Conservation (phyloP, 2,888 invertebrate genomes). For the Vannuccia rotundouncinata region DNA sequence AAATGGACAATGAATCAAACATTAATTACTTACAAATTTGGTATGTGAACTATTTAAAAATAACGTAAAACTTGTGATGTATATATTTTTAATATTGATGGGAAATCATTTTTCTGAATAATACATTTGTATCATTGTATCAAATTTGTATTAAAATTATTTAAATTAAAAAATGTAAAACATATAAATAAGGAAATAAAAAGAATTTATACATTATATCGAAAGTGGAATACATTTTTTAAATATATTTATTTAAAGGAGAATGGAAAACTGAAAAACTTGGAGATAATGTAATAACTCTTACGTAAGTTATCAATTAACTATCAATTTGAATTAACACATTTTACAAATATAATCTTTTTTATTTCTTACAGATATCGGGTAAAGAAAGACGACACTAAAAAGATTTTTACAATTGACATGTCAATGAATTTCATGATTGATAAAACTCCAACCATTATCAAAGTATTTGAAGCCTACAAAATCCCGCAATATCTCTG, state of each 20-base stretch:
- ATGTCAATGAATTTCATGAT: constrained; percentile 35
- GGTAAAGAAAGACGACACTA: constrained; percentile 2
- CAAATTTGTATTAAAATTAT: background rate
- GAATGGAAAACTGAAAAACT: constrained; percentile 28
- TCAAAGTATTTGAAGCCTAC: constrained; percentile 30
- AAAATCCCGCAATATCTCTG: constrained; percentile 39
- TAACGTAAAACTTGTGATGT: background rate
- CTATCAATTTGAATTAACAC: background rate
- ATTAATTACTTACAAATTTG: constrained; percentile 41
- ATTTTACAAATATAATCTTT: background rate
- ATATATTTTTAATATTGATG: background rate
- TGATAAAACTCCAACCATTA: constrained; percentile 28
- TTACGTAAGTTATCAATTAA: constrained; percentile 17
- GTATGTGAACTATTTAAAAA: constrained; percentile 39
- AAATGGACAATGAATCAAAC: constrained; percentile 41
- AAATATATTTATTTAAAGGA: background rate
- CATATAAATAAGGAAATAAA: background rate
- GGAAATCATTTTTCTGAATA: background rate
- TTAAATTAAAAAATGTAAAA: background rate
- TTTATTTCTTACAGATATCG: constrained; percentile 4
- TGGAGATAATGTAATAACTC: background rate
- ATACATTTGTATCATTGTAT: background rate
- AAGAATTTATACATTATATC: background rate
- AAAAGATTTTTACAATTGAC: constrained; percentile 38
- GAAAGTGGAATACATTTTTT: background rate